Conservation (phyloP, 2,888 invertebrate species). For the Epinotia demarniana region DNA sequence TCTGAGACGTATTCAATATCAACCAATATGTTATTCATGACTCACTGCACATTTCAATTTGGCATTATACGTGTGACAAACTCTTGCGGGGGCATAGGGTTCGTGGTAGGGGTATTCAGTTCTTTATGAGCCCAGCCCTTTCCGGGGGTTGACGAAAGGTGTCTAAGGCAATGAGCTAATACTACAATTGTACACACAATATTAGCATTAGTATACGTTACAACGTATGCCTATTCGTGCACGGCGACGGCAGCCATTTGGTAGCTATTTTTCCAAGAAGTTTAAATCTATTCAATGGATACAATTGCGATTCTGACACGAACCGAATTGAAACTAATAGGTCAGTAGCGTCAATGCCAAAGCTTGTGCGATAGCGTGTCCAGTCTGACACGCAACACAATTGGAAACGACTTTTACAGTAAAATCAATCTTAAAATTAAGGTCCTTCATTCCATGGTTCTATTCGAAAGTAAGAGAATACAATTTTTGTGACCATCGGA, state of each 20-base stretch:
- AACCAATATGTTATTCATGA: slow-evolving; percentile 42
- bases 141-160: not conserved
- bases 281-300: slow-evolving; percentile 18
- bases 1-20: slow-evolving; percentile 36
- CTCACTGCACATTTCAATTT: slow-evolving; percentile 43
- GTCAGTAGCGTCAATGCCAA: slow-evolving; percentile 19
- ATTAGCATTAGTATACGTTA: no score
- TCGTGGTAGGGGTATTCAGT: slow-evolving; percentile 6
- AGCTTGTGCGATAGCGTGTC: not conserved
- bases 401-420: not conserved
- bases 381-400: not conserved
- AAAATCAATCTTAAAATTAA: no score
- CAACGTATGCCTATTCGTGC: not conserved
- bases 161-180: not conserved
- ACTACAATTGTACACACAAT: not conserved
- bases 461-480: no score
- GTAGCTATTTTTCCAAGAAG: not conserved
- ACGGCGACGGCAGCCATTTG: not conserved
- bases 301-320: slow-evolving; percentile 18
- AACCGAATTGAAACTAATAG: slow-evolving; percentile 23
- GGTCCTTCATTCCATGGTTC: no score
- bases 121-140: not conserved
- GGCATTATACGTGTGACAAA: slow-evolving; percentile 38
- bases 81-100: slow-evolving; percentile 9
- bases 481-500: no score